phyloP scores from a whole-genome alignment of 2,113 vertebrate species.

The Malurus alboscapulatus region DNA sequence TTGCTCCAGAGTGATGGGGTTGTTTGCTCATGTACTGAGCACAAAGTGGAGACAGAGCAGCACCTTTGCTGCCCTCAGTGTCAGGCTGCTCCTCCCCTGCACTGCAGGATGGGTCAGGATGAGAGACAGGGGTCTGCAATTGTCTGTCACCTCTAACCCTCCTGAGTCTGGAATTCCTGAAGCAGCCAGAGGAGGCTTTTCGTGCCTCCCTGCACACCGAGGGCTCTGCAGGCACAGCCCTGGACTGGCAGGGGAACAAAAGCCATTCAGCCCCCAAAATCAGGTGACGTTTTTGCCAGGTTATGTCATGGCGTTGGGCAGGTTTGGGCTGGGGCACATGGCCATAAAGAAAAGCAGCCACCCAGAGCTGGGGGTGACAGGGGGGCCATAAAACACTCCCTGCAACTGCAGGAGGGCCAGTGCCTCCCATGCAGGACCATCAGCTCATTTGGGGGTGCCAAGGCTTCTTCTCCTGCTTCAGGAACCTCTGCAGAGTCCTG shows the following conservation, averaged over 20 bases:
- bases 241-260: not conserved
- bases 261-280: not conserved
- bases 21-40: not conserved
- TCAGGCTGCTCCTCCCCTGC: not conserved
- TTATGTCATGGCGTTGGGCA: not conserved
- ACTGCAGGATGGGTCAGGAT: not conserved
- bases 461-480: not conserved
- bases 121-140: not conserved
- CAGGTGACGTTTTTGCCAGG: conserved; percentile 14
- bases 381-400: not conserved
- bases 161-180: not conserved
- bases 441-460: not conserved
- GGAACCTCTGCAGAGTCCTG: not conserved
- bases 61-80: not conserved
- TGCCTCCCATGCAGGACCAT: not conserved
- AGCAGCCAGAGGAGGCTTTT: not conserved
- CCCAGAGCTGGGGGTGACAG: not conserved
- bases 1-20: not conserved
- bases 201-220: not conserved
- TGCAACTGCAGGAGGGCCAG: not conserved
- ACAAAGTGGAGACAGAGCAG: not conserved
- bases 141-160: not conserved
- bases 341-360: conserved; percentile 9
- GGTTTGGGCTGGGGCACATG: not conserved
- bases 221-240: not conserved